Percentiles rank a stretch among this genome's conserved stretches.
Conservation (phyloP, 2,888 invertebrate species). For the Byasa hedistus region DNA sequence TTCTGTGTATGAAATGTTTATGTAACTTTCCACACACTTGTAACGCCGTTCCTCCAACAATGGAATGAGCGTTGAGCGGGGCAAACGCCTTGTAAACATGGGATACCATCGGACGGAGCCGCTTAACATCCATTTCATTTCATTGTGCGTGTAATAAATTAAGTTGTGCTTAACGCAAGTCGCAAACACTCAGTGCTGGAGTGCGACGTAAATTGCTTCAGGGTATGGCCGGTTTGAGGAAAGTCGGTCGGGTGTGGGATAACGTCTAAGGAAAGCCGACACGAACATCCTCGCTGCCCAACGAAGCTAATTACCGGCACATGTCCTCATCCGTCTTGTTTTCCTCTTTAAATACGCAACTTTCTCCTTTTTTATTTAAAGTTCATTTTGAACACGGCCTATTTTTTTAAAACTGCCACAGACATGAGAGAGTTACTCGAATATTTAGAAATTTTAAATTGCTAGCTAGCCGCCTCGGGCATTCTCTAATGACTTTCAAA, state of each 20-base stretch:
- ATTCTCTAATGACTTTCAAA: background rate
- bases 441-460: background rate
- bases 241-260: slow-evolving; percentile 13
- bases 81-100: slow-evolving; percentile 19
- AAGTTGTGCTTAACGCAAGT: slow-evolving; percentile 9
- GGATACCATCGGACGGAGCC: slow-evolving; percentile 5
- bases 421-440: background rate
- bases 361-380: background rate
- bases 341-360: slow-evolving; percentile 32
- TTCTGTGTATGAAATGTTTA: slow-evolving; percentile 22
- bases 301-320: slow-evolving; percentile 67
- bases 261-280: background rate
- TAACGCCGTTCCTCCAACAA: slow-evolving; percentile 19
- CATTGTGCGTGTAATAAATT: slow-evolving; percentile 12
- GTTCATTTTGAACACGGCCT: slow-evolving; percentile 32
- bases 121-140: slow-evolving; percentile 12
- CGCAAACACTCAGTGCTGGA: slow-evolving; percentile 15
- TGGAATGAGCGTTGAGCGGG: slow-evolving; percentile 6
- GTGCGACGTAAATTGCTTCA: slow-evolving; percentile 9
- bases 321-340: slow-evolving; percentile 52
- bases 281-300: slow-evolving; percentile 44
- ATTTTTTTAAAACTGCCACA: background rate
- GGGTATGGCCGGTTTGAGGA: slow-evolving; percentile 11
- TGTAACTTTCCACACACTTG: slow-evolving; percentile 15
- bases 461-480: background rate